Evolutionary conservation across 2,888 invertebrate genomes (phyloP), one percentile per base, ranked within the genome.

Genomic region (Drosophila diplacantha): DNA sequence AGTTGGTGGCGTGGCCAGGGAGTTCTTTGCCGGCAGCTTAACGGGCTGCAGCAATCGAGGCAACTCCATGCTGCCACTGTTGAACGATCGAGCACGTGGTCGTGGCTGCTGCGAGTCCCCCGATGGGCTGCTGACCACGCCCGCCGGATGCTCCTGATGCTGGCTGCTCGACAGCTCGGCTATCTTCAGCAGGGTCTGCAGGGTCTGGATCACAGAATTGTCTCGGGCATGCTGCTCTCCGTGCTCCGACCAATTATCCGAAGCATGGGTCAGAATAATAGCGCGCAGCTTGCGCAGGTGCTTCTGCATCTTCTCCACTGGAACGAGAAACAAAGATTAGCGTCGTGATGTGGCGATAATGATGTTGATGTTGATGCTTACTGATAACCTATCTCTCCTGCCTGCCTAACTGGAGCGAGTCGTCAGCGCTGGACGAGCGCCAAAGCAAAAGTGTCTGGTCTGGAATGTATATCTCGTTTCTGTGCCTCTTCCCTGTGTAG

Each of bases 141-240:
- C 76, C 2, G 74, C 76, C 8, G 80, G 81, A 22, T 81, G 82
- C 34, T 59, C 46, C 32, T 31, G 47, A 4, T 77, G 83, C 53
- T 68, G 65, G 26, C 69, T 74, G 61, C 72, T 83, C 0, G 85
- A 85, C 24, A 88, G 80, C 62, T 87, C 87, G 12, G 88, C 88
- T 14, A 89, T 87, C 66, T 87, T 87, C 0, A 89, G 64, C 18
- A 89, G 76, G 0, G 87, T 86, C 34, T 88, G 88, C 26, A 89
- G 74, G 0, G 87, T 81, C 55, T 87, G 85, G n/a, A 87, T 82
- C 6, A 89, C 83, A 0, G 77, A 75, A 68, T 87, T 85, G 46
- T 86, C 85, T 51, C 84, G 75, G 9, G 85, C 75, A 60, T 81
- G 81, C 52, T 86, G 87, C 56, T 86, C 85, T 0, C 79, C 73